These are phyloP conservation scores for Phalacrocorax aristotelis DNA, from an alignment of 2,113 vertebrate species.

Conservation along the genomic window DNA sequence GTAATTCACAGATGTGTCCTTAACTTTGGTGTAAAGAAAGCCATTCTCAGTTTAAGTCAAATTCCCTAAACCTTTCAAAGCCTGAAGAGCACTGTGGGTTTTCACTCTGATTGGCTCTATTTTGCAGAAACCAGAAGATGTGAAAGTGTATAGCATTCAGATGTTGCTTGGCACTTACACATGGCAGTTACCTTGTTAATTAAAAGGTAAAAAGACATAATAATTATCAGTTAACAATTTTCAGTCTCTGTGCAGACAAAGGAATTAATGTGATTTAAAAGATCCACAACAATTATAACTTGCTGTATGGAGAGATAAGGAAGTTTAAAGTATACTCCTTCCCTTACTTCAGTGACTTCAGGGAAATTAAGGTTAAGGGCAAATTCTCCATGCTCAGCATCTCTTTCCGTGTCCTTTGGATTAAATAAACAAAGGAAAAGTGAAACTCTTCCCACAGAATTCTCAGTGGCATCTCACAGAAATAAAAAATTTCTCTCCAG, in stretches of 20 bases:
- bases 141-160: background rate
- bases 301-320: background rate
- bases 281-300: constrained; percentile 54
- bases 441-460: background rate
- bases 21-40: background rate
- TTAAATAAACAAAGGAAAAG: background rate
- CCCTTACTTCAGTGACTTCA: background rate
- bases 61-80: background rate
- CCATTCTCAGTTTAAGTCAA: background rate
- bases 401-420: background rate
- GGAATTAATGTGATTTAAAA: constrained; percentile 47
- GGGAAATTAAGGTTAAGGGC: background rate
- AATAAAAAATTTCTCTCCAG: background rate
- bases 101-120: background rate
- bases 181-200: constrained; percentile 60
- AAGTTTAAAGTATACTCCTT: background rate
- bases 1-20: background rate
- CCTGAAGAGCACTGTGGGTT: background rate
- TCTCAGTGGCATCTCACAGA: background rate
- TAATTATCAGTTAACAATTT: constrained; percentile 69
- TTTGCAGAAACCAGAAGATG: background rate
- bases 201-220: constrained; percentile 59
- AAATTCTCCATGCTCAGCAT: background rate
- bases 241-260: constrained; percentile 59
- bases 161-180: background rate